Evolutionary conservation across 2,888 invertebrate species (phyloP), one percentile per base, ranked within the genome.

Genomic region (Tachina lurida): DNA sequence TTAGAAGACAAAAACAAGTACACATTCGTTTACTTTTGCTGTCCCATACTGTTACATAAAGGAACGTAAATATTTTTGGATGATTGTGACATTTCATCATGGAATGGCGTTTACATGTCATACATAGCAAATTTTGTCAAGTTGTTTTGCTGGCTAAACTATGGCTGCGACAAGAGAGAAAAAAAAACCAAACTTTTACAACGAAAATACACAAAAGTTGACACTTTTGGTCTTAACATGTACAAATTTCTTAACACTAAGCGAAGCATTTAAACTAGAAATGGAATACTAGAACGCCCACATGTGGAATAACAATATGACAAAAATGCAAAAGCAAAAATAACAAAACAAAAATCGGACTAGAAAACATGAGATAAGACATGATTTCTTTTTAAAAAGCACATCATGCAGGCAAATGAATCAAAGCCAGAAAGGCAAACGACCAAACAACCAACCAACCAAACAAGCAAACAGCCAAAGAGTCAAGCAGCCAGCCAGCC

Each of bases 81-180:
- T 83, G 83, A 76, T 83, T 86, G 83, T 91, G 90, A 91, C 90
- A 91, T 91, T 91, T 90, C 91, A 91, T 91, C 91, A 91, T 88
- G 89, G 89, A 91, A 91, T 91, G 91, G 90, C 90, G 90, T 91
- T 90, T 90, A 89, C 90, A 90, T 91, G 90, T 91, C 91, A 91
- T 76, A 91, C 89, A 78, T 60, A 60, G 70, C 70, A 75, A 82
- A 79, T 60, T 83, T 76, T 76, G 19, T 76, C 22, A 41, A 68
- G 52, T 58, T 58, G 63, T 71, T n/a, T n/a, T 80, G 70, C 70
- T 80, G 84, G 56, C 43, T 60, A 71, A 77, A 77, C 13, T 58
- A 65, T n/a, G 43, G 15, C 77, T 65, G 45, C 58, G 47, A 68
- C 58, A 67, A 67, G 19, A 47, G 19, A 49, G 13, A 22, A n/a